A percentile compares a stretch with the other conserved stretches of the same genome.
These are phyloP conservation scores for Bombus soroeensis DNA, from an alignment of 1,140 invertebrate genomes.

Conservation along the genomic window DNA sequence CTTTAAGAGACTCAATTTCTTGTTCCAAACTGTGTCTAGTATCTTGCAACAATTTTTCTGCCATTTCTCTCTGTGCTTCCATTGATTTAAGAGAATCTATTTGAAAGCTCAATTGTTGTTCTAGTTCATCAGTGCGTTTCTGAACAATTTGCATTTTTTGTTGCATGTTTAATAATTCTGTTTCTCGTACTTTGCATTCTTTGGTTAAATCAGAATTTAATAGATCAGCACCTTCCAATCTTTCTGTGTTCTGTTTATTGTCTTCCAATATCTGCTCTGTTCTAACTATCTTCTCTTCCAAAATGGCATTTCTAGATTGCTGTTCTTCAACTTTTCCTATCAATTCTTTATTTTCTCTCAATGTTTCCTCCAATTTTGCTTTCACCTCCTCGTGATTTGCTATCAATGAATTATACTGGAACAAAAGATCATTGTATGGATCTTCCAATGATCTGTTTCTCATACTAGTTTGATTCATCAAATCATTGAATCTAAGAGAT, in stretches of 20 bases:
- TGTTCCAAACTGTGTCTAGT: slow-evolving; percentile 54
- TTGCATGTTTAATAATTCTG: slow-evolving; percentile 45
- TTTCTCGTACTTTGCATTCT: slow-evolving; percentile 58
- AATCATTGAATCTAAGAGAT: slow-evolving; percentile 66
- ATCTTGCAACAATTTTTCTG: slow-evolving; percentile 46
- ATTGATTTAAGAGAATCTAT: slow-evolving; percentile 38
- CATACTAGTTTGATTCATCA: slow-evolving; percentile 54
- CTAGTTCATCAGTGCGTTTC: slow-evolving; percentile 29
- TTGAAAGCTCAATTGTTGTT: slow-evolving; percentile 15
- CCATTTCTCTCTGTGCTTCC: slow-evolving; percentile 32
- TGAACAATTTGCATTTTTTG: slow-evolving; percentile 52
- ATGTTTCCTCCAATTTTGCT: slow-evolving; percentile 82
- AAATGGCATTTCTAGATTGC: slow-evolving; percentile 77
- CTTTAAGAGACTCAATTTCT: slow-evolving; percentile 58
- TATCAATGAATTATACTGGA: slow-evolving; percentile 78
- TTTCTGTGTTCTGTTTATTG: not conserved
- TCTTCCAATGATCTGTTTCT: slow-evolving; percentile 58
- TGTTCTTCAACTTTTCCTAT: slow-evolving; percentile 81
- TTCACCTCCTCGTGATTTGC: slow-evolving; percentile 84
- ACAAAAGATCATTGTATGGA: slow-evolving; percentile 69
- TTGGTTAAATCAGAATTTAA: slow-evolving; percentile 48
- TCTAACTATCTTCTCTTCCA: slow-evolving; percentile 75
- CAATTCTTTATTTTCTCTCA: slow-evolving; percentile 84
- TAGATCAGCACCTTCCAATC: slow-evolving; percentile 20
- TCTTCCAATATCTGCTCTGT: slow-evolving; percentile 73